Evolutionary conservation across 2,797 vertebrate species (phyloP), one percentile per base, ranked within the genome.

Genomic region (Danio albolineatus): DNA sequence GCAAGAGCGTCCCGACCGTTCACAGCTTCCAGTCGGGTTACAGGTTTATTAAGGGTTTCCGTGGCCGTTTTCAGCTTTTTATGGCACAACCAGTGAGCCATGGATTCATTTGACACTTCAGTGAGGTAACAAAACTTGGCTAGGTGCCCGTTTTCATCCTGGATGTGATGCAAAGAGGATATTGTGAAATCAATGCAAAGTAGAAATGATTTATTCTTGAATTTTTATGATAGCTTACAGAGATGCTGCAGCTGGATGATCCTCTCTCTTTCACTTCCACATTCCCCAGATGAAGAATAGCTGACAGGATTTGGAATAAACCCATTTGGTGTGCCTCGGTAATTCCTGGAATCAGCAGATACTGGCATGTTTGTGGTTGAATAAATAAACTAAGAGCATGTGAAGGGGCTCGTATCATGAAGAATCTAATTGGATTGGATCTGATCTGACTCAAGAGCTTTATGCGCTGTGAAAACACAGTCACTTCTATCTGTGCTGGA

Each of bases 51-150:
- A 69, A 93, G 98, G 2, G 95, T 98, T 89, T 99, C 98, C 0
- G 95, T 90, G 71, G 95, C 91, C 0, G 97, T 98, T 71, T 95
- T 92, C 0, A 99, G 94, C 86, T 97, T 99, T 84, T 93, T 94
- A 77, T 99, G 96, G 87, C 97, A 98, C 17, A 99, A 92, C 98
- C 98, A 99, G 84, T 97, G 97, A 70, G 95, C 89, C 97, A 99
- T 97, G 87, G 98, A 95, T 72, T 97, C 94, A 28, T 92, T 93
- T 28, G 96, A 91, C 78, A 99, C 96, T 0, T 95, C 95, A 94
- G 97, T 94, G 84, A 99, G 94, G 76, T 97, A 96, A 54, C 96
- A 97, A 91, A 99, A 99, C 82, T 95, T 90, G 78, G 78, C 81
- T 83, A 99, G 93, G 85, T 96, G 95, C 49, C 89, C 88, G 1